These are phyloP conservation scores for Prostheceraeus crozeri DNA, from an alignment of 2,888 invertebrate species.

Conservation along the genomic window DNA sequence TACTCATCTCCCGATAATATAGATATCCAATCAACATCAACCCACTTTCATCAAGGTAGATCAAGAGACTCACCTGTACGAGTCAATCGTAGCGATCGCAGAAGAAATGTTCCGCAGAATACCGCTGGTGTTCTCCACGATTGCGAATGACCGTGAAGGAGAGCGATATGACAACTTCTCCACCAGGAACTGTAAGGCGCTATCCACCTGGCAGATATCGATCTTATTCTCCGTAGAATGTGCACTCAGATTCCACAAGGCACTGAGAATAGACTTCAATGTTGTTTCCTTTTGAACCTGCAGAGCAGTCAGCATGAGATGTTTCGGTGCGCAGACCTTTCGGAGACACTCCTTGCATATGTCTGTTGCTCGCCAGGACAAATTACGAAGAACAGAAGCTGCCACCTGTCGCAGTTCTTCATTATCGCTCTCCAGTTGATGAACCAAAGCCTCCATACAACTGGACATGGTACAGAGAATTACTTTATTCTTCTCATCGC, in stretches of 20 bases:
- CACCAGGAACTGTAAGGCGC: neutral
- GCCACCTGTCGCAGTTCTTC: conserved; percentile 63
- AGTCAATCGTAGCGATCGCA: conserved; percentile 82
- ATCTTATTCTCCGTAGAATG: conserved; percentile 91
- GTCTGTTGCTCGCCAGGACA: conserved; percentile 91
- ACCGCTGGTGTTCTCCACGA: conserved; percentile 87
- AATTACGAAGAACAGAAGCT: conserved; percentile 85
- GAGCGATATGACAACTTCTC: neutral
- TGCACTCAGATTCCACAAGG: conserved; percentile 90
- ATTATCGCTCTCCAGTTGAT: conserved; percentile 29
- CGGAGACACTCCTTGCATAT: conserved; percentile 80
- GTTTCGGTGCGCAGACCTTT: conserved; percentile 81
- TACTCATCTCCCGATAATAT: no score
- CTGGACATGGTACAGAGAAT: conserved; percentile 23
- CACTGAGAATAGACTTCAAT: conserved; percentile 83
- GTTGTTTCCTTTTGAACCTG: conserved; percentile 74
- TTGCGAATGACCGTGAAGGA: conserved; percentile 33
- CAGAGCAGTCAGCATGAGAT: conserved; percentile 81
- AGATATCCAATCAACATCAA: no score
- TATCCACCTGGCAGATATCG: conserved; percentile 71
- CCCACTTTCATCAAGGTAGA: neutral
- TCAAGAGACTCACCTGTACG: conserved; percentile 62
- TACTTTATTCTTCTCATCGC: conserved; percentile 83
- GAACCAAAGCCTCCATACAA: conserved; percentile 25
- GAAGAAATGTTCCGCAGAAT: conserved; percentile 88